Percentiles rank a stretch among this genome's conserved stretches.
These are phyloP conservation scores for Heteractis magnifica DNA, from an alignment of 92 coral and sea anemone species.

Conservation along the genomic window DNA sequence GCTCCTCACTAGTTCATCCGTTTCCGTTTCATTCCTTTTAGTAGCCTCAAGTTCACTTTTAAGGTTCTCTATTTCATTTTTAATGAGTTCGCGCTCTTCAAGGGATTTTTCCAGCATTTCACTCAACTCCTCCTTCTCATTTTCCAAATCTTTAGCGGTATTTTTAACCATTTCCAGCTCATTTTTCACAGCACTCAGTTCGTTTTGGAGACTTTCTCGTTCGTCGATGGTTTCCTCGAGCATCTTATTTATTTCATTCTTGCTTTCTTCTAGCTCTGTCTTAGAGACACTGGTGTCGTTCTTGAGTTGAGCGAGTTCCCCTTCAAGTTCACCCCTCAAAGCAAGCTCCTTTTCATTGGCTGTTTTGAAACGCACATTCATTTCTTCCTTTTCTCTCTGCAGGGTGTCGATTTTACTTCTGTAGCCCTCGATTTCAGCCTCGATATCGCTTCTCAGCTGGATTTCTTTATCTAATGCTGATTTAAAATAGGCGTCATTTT, in stretches of 20 bases:
- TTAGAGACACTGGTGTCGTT: neutral
- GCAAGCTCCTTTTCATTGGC: constrained; percentile 5
- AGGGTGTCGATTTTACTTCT: constrained; percentile 24
- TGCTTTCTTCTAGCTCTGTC: constrained; percentile 1
- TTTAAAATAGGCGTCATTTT: constrained; percentile 14
- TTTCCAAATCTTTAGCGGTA: neutral
- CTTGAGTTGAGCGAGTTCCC: constrained; percentile 1
- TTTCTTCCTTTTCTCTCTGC: constrained; percentile 22
- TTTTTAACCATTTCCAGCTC: constrained; percentile 9
- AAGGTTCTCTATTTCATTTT: constrained; percentile 33
- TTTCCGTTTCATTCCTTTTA: constrained; percentile 21
- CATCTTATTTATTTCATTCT: neutral
- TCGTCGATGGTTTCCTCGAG: constrained; percentile 5
- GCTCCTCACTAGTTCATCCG: constrained; percentile 4
- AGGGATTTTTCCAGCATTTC: neutral
- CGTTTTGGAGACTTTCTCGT: neutral
- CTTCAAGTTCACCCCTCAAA: constrained; percentile 27
- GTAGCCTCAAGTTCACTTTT: constrained; percentile 32
- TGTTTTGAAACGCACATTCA: constrained; percentile 18
- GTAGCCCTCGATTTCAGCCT: constrained; percentile 22
- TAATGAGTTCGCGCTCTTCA: constrained; percentile 9
- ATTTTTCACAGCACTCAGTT: neutral
- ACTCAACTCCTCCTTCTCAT: neutral
- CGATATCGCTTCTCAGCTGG: constrained; percentile 28
- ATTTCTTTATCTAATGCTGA: constrained; percentile 37